A percentile compares a stretch with the other conserved stretches of the same genome.
phyloP scores from a whole-genome alignment of 2,113 vertebrate genomes.

The Orycteropus afer region DNA sequence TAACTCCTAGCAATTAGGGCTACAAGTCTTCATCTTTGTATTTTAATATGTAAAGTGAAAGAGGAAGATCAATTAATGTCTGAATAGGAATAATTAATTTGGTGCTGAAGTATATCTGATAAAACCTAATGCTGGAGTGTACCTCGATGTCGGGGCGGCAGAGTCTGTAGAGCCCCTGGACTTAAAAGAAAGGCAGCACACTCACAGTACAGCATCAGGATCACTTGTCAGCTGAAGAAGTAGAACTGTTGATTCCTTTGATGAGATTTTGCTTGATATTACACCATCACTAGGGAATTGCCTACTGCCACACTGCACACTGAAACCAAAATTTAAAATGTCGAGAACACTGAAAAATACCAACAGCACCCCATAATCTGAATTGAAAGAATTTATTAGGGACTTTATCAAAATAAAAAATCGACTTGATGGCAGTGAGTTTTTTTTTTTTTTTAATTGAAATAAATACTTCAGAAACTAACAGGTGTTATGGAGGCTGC shows the following conservation, averaged over 20 bases:
- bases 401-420: not conserved
- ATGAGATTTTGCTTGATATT: not conserved
- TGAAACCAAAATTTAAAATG: constrained; percentile 14
- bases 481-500: not conserved
- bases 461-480: not conserved
- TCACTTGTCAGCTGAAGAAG: not conserved
- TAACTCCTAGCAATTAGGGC: not conserved
- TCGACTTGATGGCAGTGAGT: too few relatives aligned
- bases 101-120: not conserved
- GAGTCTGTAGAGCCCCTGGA: not conserved
- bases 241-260: not conserved
- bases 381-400: not conserved
- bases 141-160: not conserved
- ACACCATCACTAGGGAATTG: not conserved
- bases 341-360: not conserved
- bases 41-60: not conserved
- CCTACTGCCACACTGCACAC: not conserved
- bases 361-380: not conserved
- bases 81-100: not conserved
- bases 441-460: too few relatives aligned
- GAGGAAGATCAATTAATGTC: not conserved
- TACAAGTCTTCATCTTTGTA: not conserved
- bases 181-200: not conserved
- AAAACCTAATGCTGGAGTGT: not conserved
- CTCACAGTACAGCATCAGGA: not conserved